Evolutionary conservation across 35 echinoderm and acorn worm genomes (phyloP).

Genomic region (Patiria miniata): DNA sequence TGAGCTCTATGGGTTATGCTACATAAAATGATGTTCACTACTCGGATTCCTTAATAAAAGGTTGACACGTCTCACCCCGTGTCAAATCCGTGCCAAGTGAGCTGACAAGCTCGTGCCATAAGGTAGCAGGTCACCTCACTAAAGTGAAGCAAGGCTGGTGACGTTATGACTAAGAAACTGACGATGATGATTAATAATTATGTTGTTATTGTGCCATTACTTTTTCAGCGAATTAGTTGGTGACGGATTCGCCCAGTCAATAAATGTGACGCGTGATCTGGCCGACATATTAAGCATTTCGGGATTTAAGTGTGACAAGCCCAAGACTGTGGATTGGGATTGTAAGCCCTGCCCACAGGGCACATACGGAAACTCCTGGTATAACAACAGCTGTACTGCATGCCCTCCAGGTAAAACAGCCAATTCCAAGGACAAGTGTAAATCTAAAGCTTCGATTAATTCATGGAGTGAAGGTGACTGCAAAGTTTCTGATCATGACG

Average conservation of each 20-base stretch:
- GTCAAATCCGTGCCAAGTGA: too few relatives aligned
- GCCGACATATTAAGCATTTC: background rate
- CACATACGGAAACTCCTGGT: background rate
- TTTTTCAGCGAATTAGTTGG: constrained; percentile 11
- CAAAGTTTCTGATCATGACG: background rate
- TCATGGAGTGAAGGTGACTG: background rate
- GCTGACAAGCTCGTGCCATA: too few relatives aligned
- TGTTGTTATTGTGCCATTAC: too few relatives aligned
- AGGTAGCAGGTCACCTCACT: too few relatives aligned
- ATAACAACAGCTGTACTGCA: background rate
- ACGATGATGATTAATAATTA: too few relatives aligned
- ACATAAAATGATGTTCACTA: too few relatives aligned
- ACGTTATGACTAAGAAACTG: too few relatives aligned
- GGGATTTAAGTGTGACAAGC: background rate
- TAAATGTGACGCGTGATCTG: background rate
- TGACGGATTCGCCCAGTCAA: background rate
- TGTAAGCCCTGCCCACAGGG: background rate
- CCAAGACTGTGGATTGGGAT: background rate
- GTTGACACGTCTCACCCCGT: too few relatives aligned
- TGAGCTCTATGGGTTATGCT: too few relatives aligned
- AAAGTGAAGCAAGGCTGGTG: too few relatives aligned
- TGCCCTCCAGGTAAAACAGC: background rate
- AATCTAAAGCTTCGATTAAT: background rate
- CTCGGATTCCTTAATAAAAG: too few relatives aligned
- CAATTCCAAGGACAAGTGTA: too few relatives aligned